Conservation (phyloP, 2,113 vertebrate species). For the Paradoxurus hermaphroditus region DNA sequence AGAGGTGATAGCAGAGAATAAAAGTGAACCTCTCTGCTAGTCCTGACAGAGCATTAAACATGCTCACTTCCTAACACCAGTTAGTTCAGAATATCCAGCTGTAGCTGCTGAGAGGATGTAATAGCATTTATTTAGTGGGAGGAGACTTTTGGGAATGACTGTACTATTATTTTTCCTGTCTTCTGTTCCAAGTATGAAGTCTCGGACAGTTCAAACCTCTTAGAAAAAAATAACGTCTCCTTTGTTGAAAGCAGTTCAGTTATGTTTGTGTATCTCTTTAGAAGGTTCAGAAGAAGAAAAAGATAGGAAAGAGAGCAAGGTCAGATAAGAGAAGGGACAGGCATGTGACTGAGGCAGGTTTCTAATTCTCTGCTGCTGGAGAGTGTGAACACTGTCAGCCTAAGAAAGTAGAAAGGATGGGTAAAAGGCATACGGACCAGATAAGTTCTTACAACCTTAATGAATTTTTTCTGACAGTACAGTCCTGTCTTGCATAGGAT, state of each 20-base stretch:
- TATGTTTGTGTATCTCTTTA: not conserved
- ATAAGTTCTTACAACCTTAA: not conserved
- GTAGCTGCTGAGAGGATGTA: not conserved
- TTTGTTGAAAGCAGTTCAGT: conserved; percentile 9
- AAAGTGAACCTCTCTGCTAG: not conserved
- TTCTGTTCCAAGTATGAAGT: not conserved
- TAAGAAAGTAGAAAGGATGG: not conserved
- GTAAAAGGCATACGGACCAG: not conserved
- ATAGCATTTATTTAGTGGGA: not conserved
- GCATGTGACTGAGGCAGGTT: not conserved
- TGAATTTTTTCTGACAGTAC: not conserved
- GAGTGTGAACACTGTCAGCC: not conserved
- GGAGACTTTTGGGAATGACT: not conserved
- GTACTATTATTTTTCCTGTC: not conserved
- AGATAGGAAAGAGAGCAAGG: not conserved
- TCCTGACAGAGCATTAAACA: not conserved
- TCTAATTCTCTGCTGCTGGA: not conserved
- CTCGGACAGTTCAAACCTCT: not conserved
- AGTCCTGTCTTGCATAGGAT: not conserved
- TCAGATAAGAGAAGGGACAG: not conserved
- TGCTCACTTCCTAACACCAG: not conserved
- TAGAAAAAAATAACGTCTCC: not conserved
- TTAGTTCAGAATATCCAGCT: not conserved
- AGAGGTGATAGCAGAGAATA: not conserved
- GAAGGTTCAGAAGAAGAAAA: not conserved